These are phyloP conservation scores for Siderastrea siderea DNA, from an alignment of 92 coral and sea anemone genomes.

Conservation along the genomic window DNA sequence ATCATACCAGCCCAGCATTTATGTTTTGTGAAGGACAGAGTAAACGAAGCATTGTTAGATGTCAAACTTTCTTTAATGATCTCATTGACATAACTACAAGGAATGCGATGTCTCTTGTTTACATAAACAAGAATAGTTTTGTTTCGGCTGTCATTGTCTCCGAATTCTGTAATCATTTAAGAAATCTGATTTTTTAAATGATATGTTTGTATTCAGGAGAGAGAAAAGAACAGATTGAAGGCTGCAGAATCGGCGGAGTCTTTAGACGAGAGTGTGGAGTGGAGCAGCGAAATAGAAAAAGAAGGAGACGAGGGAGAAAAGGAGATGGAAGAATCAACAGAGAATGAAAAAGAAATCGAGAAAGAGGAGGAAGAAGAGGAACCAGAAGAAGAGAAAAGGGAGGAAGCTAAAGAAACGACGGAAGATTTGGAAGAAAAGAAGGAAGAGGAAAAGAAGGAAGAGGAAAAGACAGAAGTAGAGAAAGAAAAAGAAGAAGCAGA, in stretches of 20 bases:
- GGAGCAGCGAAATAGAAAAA: conserved; percentile 26
- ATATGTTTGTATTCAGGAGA: conserved; percentile 23
- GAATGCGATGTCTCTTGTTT: too few relatives aligned
- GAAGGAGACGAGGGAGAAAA: conserved; percentile 34
- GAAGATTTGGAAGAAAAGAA: conserved; percentile 5
- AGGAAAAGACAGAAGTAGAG: conserved; percentile 17
- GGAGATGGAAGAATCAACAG: conserved; percentile 16
- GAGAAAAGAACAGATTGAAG: conserved; percentile 51
- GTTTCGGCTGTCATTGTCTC: too few relatives aligned
- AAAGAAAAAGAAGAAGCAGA: conserved; percentile 16
- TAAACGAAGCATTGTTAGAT: too few relatives aligned
- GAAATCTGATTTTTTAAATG: neutral
- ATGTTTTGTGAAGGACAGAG: too few relatives aligned
- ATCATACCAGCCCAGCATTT: too few relatives aligned
- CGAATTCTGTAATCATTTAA: too few relatives aligned
- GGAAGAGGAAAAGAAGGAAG: conserved; percentile 9
- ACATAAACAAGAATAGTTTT: too few relatives aligned
- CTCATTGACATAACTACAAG: too few relatives aligned
- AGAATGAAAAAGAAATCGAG: conserved; percentile 14
- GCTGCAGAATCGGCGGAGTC: conserved; percentile 57
- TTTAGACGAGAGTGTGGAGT: conserved; percentile 32
- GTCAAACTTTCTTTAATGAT: too few relatives aligned
- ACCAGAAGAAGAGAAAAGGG: neutral
- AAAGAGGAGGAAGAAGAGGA: conserved; percentile 11
- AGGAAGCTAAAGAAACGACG: conserved; percentile 33